A percentile compares a stretch with the other conserved stretches of the same genome.
These are phyloP conservation scores for Pipra filicauda DNA, from an alignment of 2,113 vertebrate species.

Conservation along the genomic window DNA sequence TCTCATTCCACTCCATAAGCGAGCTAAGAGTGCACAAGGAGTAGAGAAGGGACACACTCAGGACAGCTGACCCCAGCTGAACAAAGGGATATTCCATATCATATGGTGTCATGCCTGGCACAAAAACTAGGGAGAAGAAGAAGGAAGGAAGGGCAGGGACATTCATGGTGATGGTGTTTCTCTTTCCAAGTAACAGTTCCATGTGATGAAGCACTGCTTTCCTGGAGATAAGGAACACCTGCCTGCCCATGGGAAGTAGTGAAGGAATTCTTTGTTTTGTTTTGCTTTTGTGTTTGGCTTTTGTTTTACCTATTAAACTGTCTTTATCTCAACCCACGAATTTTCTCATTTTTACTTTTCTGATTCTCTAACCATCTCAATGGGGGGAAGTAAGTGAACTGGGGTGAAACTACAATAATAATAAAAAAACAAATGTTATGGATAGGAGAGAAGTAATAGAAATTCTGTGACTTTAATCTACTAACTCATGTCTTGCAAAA, in stretches of 20 bases:
- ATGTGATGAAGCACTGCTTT: not conserved
- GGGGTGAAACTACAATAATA: not conserved
- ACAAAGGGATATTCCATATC: not conserved
- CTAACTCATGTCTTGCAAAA: not conserved
- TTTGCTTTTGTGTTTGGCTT: not conserved
- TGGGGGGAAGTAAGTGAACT: not conserved
- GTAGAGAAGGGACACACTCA: not conserved
- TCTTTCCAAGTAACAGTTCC: not conserved
- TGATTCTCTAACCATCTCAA: fast-evolving
- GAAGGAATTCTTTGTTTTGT: not conserved
- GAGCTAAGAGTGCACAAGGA: not conserved
- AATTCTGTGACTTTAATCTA: not conserved
- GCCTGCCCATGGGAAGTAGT: not conserved
- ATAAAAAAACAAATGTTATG: not conserved
- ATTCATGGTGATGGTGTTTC: fast-evolving
- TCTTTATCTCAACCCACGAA: not conserved
- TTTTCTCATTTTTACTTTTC: not conserved
- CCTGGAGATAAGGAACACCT: not conserved
- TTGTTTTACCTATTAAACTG: not conserved
- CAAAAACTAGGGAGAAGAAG: not conserved
- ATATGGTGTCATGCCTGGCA: too few species aligned
- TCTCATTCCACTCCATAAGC: not conserved
- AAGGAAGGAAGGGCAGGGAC: not conserved
- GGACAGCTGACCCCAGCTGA: not conserved
- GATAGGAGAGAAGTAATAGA: not conserved